phyloP scores from a whole-genome alignment of 2,113 vertebrate genomes.

The Mystacornis crossleyi region DNA sequence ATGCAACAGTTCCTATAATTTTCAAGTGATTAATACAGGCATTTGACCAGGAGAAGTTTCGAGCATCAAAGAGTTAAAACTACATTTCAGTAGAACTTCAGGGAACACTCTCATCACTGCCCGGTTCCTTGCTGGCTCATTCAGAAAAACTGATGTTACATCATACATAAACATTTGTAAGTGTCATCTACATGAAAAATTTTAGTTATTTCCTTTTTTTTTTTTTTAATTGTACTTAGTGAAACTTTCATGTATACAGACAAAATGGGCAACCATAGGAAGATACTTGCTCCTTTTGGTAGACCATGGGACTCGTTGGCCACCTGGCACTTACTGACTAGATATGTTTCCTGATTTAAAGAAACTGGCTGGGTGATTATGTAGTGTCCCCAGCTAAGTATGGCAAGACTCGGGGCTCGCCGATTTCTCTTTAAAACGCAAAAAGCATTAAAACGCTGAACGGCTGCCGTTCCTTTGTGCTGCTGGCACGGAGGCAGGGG shows the following conservation, averaged over 20 bases:
- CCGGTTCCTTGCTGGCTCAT: neutral
- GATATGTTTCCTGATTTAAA: neutral
- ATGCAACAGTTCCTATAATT: neutral
- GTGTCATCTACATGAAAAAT: neutral
- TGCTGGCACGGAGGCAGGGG: neutral
- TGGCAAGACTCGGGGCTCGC: neutral
- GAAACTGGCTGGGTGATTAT: neutral
- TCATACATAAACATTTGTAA: neutral
- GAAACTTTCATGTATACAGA: neutral
- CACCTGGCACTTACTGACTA: neutral
- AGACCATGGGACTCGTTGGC: neutral
- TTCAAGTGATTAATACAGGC: neutral
- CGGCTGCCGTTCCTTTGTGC: slow-evolving; percentile 5
- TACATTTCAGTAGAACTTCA: neutral
- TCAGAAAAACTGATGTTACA: neutral
- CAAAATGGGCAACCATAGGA: neutral
- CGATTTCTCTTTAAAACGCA: neutral
- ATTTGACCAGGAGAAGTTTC: neutral
- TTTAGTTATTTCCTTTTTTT: neutral
- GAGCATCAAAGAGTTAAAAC: neutral
- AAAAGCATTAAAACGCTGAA: neutral
- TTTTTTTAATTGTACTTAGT: neutral
- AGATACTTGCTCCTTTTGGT: neutral
- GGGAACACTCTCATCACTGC: accelerated
- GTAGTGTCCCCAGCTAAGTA: neutral